Base-by-base conservation (phyloP, 2,888 invertebrate genomes). In the Omphaloscelis lunosa region DNA sequence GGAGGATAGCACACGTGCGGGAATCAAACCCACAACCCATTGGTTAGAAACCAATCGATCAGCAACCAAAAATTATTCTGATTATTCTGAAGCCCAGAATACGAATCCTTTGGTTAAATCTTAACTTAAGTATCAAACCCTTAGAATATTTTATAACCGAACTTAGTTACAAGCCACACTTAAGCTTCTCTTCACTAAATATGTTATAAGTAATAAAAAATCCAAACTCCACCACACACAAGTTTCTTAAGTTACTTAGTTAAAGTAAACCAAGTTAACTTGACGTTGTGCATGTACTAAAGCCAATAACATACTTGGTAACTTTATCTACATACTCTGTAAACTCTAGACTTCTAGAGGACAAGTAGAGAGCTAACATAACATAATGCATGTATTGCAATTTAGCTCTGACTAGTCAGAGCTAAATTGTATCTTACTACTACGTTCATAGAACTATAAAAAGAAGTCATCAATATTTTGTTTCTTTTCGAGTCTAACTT, bases 181-280 rank as follows among this genome's bases (percentile, higher is more conserved):
- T 23, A 53, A 34, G 27, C 70, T n/a, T 27, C n/a, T 23, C 12
- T 27, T 0, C 20, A 41, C 39, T 23, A 58, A 65, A 65, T 27
- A 51, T 48, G 23, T 69, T 69, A 56, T 53, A 66, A 67, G 71
- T 67, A 56, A 39, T 83, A 71, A 83, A 80, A 83, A 78, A 70
- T 41, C 82, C 58, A 75, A 81, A 63, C 34, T 75, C 34, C 29
- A 15, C 0, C 51, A n/a, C 23, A 83, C 34, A 58, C 41, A 83
- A 80, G 29, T 78, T 71, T 56, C 56, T 77, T 51, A 80, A 80
- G 79, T 80, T 80, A 67, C 34, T 27, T 67, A 77, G 61, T 71
- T 68, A 39, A 59, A 83, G 79, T 59, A 72, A 39, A 68, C n/a
- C 8, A 59, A 80, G 67, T 63, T n/a, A 62, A 62, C 67, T 78